Evolutionary conservation across 2,113 vertebrate species (phyloP).

Genomic region (Typhlomys cinereus): DNA sequence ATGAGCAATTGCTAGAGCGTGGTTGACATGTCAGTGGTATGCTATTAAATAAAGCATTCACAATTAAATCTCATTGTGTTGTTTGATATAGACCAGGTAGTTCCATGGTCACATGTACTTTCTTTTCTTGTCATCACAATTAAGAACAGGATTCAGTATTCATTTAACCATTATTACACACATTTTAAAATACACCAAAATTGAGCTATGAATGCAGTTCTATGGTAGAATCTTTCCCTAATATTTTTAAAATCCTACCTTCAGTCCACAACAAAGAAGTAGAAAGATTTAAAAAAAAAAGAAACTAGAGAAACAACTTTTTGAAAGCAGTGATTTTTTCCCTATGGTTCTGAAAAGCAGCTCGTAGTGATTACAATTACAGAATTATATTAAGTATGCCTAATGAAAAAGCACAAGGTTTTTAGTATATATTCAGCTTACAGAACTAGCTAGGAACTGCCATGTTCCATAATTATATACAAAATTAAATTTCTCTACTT

Average conservation of each 20-base stretch:
- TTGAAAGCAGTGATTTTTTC: not conserved
- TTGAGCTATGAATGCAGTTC: not conserved
- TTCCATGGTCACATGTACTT: not conserved
- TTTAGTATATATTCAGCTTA: not conserved
- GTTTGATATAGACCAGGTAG: not conserved
- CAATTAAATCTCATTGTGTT: not conserved
- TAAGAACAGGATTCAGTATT: too few species aligned
- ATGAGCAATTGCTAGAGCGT: too few species aligned
- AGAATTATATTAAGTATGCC: not conserved
- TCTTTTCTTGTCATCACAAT: not conserved
- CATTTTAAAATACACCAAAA: not conserved
- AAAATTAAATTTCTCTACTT: not conserved
- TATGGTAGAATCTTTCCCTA: not conserved
- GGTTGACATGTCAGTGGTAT: too few species aligned
- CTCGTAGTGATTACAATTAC: not conserved
- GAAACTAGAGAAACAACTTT: not conserved
- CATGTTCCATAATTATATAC: not conserved
- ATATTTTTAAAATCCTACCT: not conserved
- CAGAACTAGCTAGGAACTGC: not conserved
- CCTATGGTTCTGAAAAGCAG: not conserved
- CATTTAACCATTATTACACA: not conserved
- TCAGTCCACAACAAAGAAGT: not conserved
- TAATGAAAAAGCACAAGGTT: not conserved
- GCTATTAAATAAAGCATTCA: too few species aligned
- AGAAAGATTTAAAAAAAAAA: too few species aligned